A percentile compares a stretch with the other conserved stretches of the same genome.
These are phyloP conservation scores for Myrmecobius fasciatus DNA, from an alignment of 2,113 vertebrate genomes.

Conservation along the genomic window DNA sequence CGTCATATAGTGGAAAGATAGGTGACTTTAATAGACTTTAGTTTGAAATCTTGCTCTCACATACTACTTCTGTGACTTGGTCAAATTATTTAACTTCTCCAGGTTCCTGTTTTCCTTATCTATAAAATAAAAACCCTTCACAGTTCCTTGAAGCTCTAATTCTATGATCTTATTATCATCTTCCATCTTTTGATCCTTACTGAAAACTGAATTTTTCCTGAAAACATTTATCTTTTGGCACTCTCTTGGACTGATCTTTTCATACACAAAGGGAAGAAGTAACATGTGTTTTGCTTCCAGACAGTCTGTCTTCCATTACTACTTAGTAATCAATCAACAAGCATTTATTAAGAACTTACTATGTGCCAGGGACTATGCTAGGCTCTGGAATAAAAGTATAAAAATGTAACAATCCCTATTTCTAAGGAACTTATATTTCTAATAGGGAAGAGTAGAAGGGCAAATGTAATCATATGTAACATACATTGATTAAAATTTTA, in stretches of 20 bases:
- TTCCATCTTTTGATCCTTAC: not conserved
- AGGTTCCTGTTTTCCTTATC: not conserved
- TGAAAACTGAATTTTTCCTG: not conserved
- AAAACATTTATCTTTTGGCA: not conserved
- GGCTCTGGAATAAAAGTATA: not conserved
- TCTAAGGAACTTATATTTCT: not conserved
- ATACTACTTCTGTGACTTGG: not conserved
- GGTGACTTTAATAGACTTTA: not conserved
- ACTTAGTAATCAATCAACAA: not conserved
- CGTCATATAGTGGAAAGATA: not conserved
- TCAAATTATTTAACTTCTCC: not conserved
- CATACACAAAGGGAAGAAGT: not conserved
- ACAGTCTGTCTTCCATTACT: not conserved
- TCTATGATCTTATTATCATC: not conserved
- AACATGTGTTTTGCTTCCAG: not conserved
- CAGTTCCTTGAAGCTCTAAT: not conserved
- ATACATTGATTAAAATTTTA: not conserved
- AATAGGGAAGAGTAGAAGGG: not conserved
- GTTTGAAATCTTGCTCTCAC: not conserved
- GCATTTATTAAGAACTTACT: not conserved
- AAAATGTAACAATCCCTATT: not conserved
- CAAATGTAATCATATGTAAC: not conserved
- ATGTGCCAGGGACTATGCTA: not conserved
- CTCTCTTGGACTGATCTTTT: not conserved
- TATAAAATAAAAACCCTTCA: not conserved